These are phyloP conservation scores for Lasaia peninsularis DNA, from an alignment of 1,140 invertebrate species.

Conservation along the genomic window DNA sequence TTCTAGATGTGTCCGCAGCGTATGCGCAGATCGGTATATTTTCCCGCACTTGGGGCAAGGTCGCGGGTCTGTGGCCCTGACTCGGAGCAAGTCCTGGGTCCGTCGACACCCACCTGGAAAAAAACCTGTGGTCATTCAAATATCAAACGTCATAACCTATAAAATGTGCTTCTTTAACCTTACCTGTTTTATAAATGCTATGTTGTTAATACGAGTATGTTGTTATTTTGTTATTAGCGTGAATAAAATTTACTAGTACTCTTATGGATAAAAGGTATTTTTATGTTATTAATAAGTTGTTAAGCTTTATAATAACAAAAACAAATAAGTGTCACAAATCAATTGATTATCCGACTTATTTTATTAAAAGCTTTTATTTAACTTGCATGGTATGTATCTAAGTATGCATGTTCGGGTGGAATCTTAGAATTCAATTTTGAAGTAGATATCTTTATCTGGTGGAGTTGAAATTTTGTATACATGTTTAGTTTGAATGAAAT, in stretches of 20 bases:
- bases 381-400: too few species aligned
- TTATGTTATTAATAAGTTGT: too few species aligned
- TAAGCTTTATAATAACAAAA: too few species aligned
- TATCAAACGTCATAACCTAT: background rate
- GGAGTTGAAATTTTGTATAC: too few species aligned
- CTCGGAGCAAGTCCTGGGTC: slow-evolving; percentile 89
- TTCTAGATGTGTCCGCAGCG: slow-evolving; percentile 91
- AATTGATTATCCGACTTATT: too few species aligned
- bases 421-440: too few species aligned
- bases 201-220: too few species aligned
- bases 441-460: too few species aligned
- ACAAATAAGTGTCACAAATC: too few species aligned
- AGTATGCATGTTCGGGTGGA: too few species aligned
- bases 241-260: background rate
- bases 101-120: slow-evolving; percentile 81
- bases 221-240: background rate
- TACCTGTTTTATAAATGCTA: slow-evolving; percentile 9
- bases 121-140: background rate
- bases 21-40: slow-evolving; percentile 94
- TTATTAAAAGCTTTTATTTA: too few species aligned
- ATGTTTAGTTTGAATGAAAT: too few species aligned
- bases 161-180: slow-evolving; percentile 3
- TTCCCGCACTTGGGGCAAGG: slow-evolving; percentile 95
- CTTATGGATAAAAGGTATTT: background rate
- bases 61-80: slow-evolving; percentile 92